Base-by-base conservation (phyloP, 2,113 vertebrate genomes). In the Mugil cephalus region DNA sequence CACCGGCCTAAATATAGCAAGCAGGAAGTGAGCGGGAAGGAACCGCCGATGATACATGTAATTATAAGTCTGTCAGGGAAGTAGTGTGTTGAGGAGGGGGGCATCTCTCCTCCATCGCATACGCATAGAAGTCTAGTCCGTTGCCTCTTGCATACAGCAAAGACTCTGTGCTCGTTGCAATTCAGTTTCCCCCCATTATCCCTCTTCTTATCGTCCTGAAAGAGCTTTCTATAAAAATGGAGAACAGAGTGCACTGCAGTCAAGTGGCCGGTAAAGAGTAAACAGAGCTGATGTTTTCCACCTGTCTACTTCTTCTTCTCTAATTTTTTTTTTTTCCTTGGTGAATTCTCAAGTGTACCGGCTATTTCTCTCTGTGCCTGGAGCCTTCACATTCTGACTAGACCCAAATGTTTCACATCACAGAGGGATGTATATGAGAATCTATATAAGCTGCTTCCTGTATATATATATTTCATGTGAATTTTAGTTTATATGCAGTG, bases 1-100 rank as follows among this genome's bases (percentile, higher is more conserved):
- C 69, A n/a, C 39, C 35, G 36, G 64, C 79, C 82, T 92, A 93
- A 88, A 86, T 87, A 88, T 92, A 91, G 86, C 69, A 58, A 62
- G 67, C 85, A 88, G 88, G 82, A 92, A 90, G 84, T 71, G 66
- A 84, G 68, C 70, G 71, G 83, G 77, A 70, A 86, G 58, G 65
- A 83, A 77, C 35, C 67, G 65, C 81, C 88, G 81, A 87, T 84
- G 61, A 84, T 82, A 61, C 70, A 74, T 87, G 74, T 74, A 87
- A 83, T 88, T 91, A 83, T 84, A 72, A 76, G 80, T 78, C 59
- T 74, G 64, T 76, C 56, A 78, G 53, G 71, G 53, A 75, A 83
- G 82, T 56, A 55, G 24, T 61, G 67, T 61, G 51, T 51, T 70
- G 62, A 76, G 71, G 43, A 66, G 61, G 51, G 50, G 43, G 66